Base-by-base conservation (phyloP, 2,888 invertebrate genomes). In the Euphydryas editha region DNA sequence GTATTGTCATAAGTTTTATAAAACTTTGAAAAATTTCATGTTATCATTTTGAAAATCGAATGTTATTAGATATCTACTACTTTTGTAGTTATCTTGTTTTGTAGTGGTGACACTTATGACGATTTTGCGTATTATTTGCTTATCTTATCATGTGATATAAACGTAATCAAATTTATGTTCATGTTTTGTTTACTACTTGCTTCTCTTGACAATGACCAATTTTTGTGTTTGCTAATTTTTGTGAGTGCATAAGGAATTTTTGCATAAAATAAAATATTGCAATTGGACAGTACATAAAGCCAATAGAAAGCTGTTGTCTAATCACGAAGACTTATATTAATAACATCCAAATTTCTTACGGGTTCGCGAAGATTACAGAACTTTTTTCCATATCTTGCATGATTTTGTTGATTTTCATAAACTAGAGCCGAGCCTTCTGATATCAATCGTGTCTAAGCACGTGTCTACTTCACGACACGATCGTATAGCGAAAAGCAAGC, bases 291-390 rank as follows among this genome's bases (percentile, higher is more conserved):
- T 66, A 82, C 75, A 73, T 57, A 82, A 44, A 81, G 80, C 51
- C n/a, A 24, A 49, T 20, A 18, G 37, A 70, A 68, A 78, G 78
- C 78, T 71, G 72, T 70, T 70, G 64, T 76, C 79, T 81, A 84
- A 74, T 74, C 78, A 85, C 82, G 79, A 68, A 77, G 73, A 84
- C 77, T 79, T 79, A 69, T 70, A 75, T 72, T 75, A 57, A 72
- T 79, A 69, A 74, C 71, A 74, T 70, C 30, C 24, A 71, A 76
- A 82, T 76, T 76, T 86, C 91, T 91, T 91, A 91, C 92, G 84
- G 83, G 70, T 87, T 88, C 39, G 84, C 79, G 82, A 87, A 82
- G 82, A 87, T 82, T 74, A 91, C 75, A 65, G 87, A 82, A 76
- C 80, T 81, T 67, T 85, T 72, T 75, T 85, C 86, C 88, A 91